Evolutionary conservation across 2,797 vertebrate genomes (phyloP).

Genomic region (Acanthurus leucopareius): DNA sequence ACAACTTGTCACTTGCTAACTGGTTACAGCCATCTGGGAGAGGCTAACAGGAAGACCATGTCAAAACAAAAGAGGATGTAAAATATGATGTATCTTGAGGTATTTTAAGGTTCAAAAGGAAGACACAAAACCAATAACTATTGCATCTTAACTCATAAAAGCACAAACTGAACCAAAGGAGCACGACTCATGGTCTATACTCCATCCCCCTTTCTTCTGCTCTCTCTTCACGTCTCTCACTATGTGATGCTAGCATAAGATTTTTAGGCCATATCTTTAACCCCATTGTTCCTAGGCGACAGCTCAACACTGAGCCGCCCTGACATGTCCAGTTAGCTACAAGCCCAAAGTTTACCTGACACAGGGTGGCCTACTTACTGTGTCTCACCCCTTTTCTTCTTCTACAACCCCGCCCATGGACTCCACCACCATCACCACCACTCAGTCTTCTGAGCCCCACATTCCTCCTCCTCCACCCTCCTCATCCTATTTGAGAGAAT

Average conservation of each 20-base stretch:
- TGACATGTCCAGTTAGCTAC: slow-evolving; percentile 90
- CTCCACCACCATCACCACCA: slow-evolving; percentile 57
- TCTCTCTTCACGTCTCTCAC: slow-evolving; percentile 6
- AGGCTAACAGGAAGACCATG: neutral
- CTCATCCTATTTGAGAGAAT: slow-evolving; percentile 89
- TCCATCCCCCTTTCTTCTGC: neutral
- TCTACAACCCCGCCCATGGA: slow-evolving; percentile 36
- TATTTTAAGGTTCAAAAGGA: neutral
- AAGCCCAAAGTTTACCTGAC: slow-evolving; percentile 91
- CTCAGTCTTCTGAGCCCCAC: slow-evolving; percentile 58
- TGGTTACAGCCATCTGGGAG: neutral
- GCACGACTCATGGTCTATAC: neutral
- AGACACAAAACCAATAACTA: neutral
- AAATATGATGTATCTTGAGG: neutral
- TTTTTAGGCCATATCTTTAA: slow-evolving; percentile 72
- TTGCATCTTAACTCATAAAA: neutral
- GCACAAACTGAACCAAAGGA: neutral
- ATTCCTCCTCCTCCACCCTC: slow-evolving; percentile 59
- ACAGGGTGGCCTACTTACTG: slow-evolving; percentile 80
- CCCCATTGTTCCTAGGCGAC: slow-evolving; percentile 72
- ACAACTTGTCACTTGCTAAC: neutral
- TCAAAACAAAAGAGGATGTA: neutral
- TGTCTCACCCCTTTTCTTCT: slow-evolving; percentile 20
- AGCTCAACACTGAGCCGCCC: slow-evolving; percentile 83
- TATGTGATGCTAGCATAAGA: slow-evolving; percentile 32